Evolutionary conservation across 2,113 vertebrate species (phyloP).

Genomic region (Chauna torquata): DNA sequence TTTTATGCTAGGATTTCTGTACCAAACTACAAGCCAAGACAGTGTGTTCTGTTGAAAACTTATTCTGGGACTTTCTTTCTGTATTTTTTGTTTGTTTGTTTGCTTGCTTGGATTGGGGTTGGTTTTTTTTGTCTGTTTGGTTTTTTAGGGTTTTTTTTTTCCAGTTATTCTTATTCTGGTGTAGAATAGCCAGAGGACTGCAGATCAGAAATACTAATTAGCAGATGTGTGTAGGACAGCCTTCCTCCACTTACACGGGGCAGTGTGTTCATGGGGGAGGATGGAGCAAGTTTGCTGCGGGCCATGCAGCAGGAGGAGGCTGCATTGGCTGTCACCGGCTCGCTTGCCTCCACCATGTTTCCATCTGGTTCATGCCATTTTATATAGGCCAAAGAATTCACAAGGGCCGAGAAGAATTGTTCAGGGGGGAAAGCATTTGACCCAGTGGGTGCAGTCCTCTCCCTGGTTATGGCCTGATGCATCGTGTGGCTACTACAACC

Average conservation of each 20-base stretch:
- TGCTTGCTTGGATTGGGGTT: too few relatives aligned
- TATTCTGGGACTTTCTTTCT: not conserved
- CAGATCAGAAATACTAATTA: not conserved
- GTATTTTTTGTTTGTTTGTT: not conserved
- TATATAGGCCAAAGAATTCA: not conserved
- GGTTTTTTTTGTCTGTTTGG: not conserved
- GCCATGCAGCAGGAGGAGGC: not conserved
- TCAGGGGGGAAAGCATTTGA: not conserved
- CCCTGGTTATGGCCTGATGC: fast-evolving
- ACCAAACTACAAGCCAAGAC: not conserved
- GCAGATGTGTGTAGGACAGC: not conserved
- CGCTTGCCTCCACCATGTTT: not conserved
- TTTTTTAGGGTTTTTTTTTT: not conserved
- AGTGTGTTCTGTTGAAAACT: not conserved
- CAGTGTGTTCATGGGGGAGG: not conserved
- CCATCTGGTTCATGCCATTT: not conserved
- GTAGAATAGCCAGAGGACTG: not conserved
- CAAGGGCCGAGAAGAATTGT: not conserved
- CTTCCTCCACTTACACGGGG: not conserved
- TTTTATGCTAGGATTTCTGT: not conserved
- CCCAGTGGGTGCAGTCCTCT: not conserved
- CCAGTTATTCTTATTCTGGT: not conserved
- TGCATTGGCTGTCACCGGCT: not conserved
- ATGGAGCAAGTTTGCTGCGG: not conserved
- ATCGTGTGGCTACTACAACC: not conserved